Evolutionary conservation across 2,113 vertebrate species (phyloP), one percentile per base, ranked within the genome.

Genomic region (Tautogolabrus adspersus): DNA sequence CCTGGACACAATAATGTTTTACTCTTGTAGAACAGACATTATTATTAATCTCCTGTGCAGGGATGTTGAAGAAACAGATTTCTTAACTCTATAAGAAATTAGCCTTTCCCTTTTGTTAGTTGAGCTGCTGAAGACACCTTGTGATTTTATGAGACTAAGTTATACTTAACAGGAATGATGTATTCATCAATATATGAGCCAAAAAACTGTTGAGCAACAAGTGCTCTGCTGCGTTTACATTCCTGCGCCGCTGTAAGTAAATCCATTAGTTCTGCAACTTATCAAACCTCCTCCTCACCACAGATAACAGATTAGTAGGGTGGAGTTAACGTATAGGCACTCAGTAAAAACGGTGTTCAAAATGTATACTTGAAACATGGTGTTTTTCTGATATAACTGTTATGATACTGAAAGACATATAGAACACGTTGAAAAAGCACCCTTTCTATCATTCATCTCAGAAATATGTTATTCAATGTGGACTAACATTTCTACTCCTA

Each of bases 301-400:
- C 63, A 76, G 44, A 60, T 38, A 37, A 15, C 51, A 84, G 90
- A 92, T 92, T 89, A 75, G 13, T 55, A 88, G 88, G 89, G 91
- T 89, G 90, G 88, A 72, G 89, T 75, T 79, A 86, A 84, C 60
- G 37, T 61, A 72, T 30, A 65, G 9, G 23, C 10, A 34, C 46
- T 37, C 51, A 38, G 64, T 51, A 62, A 15, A 21, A 23, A 21
- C 54, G 7, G 59, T 9, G 2, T 11, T 11, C 19, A 42, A 42
- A 63, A 38, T 22, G 19, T 15, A 5, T 12, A 6, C 13, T 18
- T 18, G 47, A 8, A 19, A 5, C 46, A 12, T 11, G 22, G 3
- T 54, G 9, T 68, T 30, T 47, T 65, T 77, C 44, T 49, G 18
- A 57, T 40, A 58, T 16, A 12, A 37, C 23, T 42, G 1, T 34